phyloP scores from a whole-genome alignment of 2,888 invertebrate species.

The Ichneumoninae sp. region DNA sequence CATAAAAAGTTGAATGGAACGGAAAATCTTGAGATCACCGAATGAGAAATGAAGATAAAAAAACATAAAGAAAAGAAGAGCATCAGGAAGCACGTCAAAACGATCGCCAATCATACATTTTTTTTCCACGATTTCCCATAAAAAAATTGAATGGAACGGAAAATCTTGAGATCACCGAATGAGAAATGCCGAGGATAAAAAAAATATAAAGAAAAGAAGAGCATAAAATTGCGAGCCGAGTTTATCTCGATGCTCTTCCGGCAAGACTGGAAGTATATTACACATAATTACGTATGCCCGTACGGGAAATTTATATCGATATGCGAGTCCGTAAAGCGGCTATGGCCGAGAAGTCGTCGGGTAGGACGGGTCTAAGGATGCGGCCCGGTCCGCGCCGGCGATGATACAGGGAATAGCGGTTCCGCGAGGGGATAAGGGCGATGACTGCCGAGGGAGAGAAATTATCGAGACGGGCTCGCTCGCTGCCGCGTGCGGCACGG shows the following conservation, averaged over 20 bases:
- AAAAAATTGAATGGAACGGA: neutral
- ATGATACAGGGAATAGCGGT: conserved; percentile 34
- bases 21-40: too few species aligned
- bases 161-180: neutral
- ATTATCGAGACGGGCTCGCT: conserved; percentile 44
- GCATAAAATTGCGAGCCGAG: neutral
- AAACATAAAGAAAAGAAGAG: too few species aligned
- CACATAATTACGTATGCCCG: conserved; percentile 55
- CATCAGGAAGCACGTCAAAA: neutral
- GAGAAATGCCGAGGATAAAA: neutral
- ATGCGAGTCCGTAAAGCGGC: conserved; percentile 61
- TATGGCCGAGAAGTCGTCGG: conserved; percentile 40
- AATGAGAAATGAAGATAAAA: too few species aligned
- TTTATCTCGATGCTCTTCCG: conserved; percentile 5
- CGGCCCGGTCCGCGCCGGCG: conserved; percentile 19
- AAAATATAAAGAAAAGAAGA: neutral
- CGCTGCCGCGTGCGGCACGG: conserved; percentile 12
- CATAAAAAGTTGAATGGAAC: too few species aligned
- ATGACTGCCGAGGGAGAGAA: conserved; percentile 48
- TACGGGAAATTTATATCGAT: conserved; percentile 59
- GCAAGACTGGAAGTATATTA: conserved; percentile 31
- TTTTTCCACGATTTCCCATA: neutral
- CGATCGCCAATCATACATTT: neutral
- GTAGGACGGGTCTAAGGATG: conserved; percentile 51
- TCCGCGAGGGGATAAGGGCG: conserved; percentile 39